A percentile compares a stretch with the other conserved stretches of the same genome.
Evolutionary conservation across 2,113 vertebrate genomes (phyloP).

Genomic region (Bagarius yarrelli): DNA sequence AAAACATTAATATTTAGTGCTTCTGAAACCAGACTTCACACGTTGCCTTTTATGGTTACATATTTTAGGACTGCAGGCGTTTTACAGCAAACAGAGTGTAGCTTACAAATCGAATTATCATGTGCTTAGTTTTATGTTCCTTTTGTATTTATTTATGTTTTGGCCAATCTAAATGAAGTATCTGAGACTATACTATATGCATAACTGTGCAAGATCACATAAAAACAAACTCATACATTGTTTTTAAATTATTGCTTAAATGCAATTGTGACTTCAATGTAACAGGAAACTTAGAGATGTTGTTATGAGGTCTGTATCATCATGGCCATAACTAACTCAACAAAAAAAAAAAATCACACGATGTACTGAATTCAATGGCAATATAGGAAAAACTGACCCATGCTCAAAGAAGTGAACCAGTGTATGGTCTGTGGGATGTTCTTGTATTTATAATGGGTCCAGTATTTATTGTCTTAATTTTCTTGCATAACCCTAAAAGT

Average conservation of each 20-base stretch:
- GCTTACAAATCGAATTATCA: constrained; percentile 72
- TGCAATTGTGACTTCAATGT: too few species aligned
- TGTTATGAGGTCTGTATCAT: too few species aligned
- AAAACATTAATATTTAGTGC: constrained; percentile 43
- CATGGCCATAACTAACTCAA: too few species aligned
- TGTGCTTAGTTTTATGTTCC: constrained; percentile 52
- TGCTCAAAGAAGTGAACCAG: neutral
- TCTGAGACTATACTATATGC: constrained; percentile 34
- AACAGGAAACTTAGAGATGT: too few species aligned
- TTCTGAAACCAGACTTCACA: constrained; percentile 65
- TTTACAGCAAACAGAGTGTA: constrained; percentile 61
- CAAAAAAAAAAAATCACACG: neutral
- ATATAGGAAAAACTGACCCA: neutral
- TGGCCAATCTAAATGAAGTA: constrained; percentile 61
- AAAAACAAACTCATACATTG: too few species aligned
- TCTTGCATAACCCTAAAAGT: neutral
- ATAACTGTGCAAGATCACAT: too few species aligned
- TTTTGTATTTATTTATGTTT: constrained; percentile 52
- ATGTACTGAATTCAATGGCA: neutral
- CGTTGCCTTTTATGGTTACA: constrained; percentile 78
- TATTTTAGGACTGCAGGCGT: constrained; percentile 62
- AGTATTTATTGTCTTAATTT: neutral
- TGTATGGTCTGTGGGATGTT: neutral
- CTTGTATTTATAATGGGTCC: neutral
- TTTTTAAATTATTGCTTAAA: too few species aligned